These are phyloP conservation scores for Mythimna ferrago DNA, from an alignment of 2,888 invertebrate genomes.

Conservation along the genomic window DNA sequence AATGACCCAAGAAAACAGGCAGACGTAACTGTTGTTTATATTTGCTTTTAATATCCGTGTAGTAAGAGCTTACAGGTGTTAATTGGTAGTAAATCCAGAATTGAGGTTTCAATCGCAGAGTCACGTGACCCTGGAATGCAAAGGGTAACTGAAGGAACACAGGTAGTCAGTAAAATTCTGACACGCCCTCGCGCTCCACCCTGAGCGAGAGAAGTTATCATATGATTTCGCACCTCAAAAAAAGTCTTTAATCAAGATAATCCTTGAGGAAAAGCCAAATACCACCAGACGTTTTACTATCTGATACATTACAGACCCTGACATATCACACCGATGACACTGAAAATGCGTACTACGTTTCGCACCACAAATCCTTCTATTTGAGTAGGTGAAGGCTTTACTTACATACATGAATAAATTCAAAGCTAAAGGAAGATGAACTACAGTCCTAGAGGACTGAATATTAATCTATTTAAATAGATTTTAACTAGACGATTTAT, in stretches of 20 bases:
- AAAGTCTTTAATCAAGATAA: background rate
- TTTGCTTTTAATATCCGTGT: too few species aligned
- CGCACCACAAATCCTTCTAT: constrained; percentile 42
- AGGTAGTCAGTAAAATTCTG: too few species aligned
- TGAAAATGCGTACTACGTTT: constrained; percentile 36
- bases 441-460: background rate
- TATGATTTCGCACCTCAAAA: too few species aligned
- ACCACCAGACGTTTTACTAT: background rate
- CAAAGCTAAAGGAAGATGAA: constrained; percentile 4
- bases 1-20: background rate
- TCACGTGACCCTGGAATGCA: too few species aligned
- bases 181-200: too few species aligned
- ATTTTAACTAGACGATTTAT: background rate
- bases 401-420: constrained; percentile 30
- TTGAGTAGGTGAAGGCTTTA: constrained; percentile 60
- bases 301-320: constrained; percentile 37
- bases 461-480: background rate
- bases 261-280: background rate
- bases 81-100: background rate
- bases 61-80: background rate
- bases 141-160: background rate
- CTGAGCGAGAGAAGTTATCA: too few species aligned
- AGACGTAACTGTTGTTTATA: too few species aligned
- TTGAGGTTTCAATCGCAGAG: background rate
- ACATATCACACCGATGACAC: constrained; percentile 40